Conservation (phyloP, 92 coral and sea anemone genomes). For the Hydrozoanthus gracilis region DNA sequence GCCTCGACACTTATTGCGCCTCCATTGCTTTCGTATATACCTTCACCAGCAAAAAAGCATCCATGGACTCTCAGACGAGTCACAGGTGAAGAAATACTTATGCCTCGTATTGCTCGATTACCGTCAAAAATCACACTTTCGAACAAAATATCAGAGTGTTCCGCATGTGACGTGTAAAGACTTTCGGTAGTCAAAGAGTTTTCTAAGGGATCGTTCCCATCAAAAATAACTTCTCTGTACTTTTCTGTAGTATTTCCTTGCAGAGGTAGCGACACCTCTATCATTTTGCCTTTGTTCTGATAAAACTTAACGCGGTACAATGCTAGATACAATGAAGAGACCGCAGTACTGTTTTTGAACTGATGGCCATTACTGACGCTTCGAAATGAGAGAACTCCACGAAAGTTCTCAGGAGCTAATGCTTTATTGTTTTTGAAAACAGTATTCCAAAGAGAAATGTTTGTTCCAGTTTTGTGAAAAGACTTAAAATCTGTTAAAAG, state of each 20-base stretch:
- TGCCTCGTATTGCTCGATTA: not conserved
- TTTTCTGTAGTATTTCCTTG: not conserved
- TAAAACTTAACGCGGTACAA: not conserved
- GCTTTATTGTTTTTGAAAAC: slow-evolving; percentile 11
- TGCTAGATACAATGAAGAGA: not conserved
- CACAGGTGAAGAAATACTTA: slow-evolving; percentile 9
- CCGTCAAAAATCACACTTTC: not conserved
- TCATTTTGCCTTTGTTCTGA: slow-evolving; percentile 10
- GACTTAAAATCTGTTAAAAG: not conserved
- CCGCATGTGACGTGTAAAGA: slow-evolving; percentile 25
- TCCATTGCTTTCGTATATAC: not conserved
- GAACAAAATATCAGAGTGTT: not conserved
- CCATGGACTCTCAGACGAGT: not conserved
- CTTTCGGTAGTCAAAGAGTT: slow-evolving; percentile 10
- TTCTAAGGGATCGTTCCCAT: not conserved
- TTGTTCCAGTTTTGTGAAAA: not conserved
- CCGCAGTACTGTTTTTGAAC: not conserved
- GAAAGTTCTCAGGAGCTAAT: not conserved
- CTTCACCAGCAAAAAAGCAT: slow-evolving; percentile 4
- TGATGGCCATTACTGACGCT: not conserved
- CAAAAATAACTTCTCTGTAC: not conserved
- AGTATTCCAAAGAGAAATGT: slow-evolving; percentile 15
- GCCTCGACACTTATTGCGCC: slow-evolving; percentile 19
- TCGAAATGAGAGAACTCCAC: slow-evolving; percentile 17
- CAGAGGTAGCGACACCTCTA: slow-evolving; percentile 13